Evolutionary conservation across 23 tunicate species (phyloP), one percentile per base, ranked within the genome.

Genomic region (Phallusia fumigata): DNA sequence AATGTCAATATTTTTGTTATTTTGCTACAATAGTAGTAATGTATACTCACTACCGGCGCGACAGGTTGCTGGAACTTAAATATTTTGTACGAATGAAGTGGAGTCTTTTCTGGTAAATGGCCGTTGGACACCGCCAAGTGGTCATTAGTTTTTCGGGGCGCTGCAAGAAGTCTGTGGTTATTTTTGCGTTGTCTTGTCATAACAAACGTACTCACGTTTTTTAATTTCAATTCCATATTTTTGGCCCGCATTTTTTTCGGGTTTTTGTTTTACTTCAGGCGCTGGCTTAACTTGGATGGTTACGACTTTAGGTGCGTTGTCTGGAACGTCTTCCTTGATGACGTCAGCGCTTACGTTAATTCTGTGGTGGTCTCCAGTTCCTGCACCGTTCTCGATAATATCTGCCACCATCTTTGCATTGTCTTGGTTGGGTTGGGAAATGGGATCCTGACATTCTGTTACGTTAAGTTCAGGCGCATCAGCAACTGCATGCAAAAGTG

Each of bases 51-150:
- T 15, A 19, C 35, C 53, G 80, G 80, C 6, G 80, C 35, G 22
- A 26, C 24, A 35, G 26, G 33, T 34, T 77, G 33, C 24, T 36
- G 80, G 11, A 45, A 36, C 30, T 36, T 36, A 35, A 77, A 77
- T 35, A 77, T 77, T 40, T 40, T 40, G 35, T 77, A 77, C 53
- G 80, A 77, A 77, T 77, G 80, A 31, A 77, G 80, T 28, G 80
- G 80, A 26, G 80, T 77, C 18, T 26, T 77, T 36, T 16, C 53
- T 36, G 53, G 26, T 0, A 22, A 35, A 0, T 33, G 6, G 35
- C 45, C 19, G 3, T 33, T 12, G 45, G 78, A 74, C 45, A 74
- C 45, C 45, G 28, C 13, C 69, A 58, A 58, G 69, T 24, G 69
- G 16, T 13, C 28, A 24, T 58, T 58, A 10, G 8, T 10, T 40